Conservation (phyloP, 2,888 invertebrate genomes). For the Sphecodes monilicornis region DNA sequence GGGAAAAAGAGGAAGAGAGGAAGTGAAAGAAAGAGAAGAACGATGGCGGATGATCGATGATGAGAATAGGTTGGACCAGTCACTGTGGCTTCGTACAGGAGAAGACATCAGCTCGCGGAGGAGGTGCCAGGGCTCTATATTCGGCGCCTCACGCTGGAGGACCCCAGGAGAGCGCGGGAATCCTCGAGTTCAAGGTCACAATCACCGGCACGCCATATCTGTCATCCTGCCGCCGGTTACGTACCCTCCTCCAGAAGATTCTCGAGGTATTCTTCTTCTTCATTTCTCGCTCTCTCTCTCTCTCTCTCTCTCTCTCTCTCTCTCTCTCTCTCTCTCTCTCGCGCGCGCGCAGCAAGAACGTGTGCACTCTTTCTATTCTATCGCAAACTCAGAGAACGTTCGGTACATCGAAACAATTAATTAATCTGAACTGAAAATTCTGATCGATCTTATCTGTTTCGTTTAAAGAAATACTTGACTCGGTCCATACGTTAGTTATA, state of each 20-base stretch:
- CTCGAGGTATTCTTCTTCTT: constrained; percentile 63
- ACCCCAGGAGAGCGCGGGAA: constrained; percentile 79
- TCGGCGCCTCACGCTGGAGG: constrained; percentile 82
- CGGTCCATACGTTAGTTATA: no score
- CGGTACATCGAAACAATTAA: background rate
- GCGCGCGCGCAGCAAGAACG: background rate
- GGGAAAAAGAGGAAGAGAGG: background rate
- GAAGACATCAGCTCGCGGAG: constrained; percentile 81
- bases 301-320: background rate
- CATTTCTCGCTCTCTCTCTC: background rate
- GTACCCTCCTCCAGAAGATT: constrained; percentile 75
- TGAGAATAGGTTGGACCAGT: constrained; percentile 71
- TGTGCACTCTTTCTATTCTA: constrained; percentile 23
- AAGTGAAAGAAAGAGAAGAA: constrained; percentile 22
- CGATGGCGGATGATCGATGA: constrained; percentile 70
- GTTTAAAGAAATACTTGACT: no score
- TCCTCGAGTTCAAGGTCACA: constrained; percentile 78
- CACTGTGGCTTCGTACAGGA: constrained; percentile 81
- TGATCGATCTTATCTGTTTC: no score
- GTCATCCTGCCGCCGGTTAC: constrained; percentile 79
- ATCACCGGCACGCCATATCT: constrained; percentile 79
- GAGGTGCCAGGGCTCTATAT: constrained; percentile 83
- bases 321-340: background rate
- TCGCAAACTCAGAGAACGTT: constrained; percentile 14
- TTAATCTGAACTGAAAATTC: background rate